Evolutionary conservation across 2,797 vertebrate species (phyloP), one percentile per base, ranked within the genome.

Genomic region (Danio kyathit): DNA sequence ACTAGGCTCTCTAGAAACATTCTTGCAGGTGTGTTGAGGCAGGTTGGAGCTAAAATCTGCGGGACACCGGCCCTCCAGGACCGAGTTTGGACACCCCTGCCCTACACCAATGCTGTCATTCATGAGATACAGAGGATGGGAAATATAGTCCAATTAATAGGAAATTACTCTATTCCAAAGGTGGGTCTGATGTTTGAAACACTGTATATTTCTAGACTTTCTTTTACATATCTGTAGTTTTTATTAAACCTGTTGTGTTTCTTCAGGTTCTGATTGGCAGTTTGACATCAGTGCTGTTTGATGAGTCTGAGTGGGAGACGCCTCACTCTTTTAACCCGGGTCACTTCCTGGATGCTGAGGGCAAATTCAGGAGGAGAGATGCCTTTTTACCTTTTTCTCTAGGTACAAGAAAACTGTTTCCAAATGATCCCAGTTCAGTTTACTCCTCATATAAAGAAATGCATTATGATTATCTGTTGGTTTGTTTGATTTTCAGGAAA

Each of bases 301-400:
- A 96, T 81, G 89, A 96, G 13, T 75, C 86, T 0, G 92, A 95
- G 71, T 97, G 96, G 96, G 92, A 88, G 74, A 95, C 92, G 0
- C 95, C 96, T 0, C 16, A 95, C 5, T 19, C 40, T 0, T 97
- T 96, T 84, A 96, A 95, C 71, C 96, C 96, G 0, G 89, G 82
- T 44, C 95, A 97, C 87, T 98, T 97, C 84, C 89, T 97, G 86
- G 93, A 96, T 85, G n/a, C n/a, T n/a, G n/a, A n/a, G n/a, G n/a
- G n/a, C n/a, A n/a, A n/a, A n/a, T n/a, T n/a, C n/a, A n/a, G n/a
- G n/a, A n/a, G n/a, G n/a, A n/a, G n/a, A n/a, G 86, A 97, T 0
- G 75, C 86, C 19, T 97, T 98, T 82, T 1, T 95, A 3, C 93
- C 96, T 0, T 97, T 97, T 87, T 96, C 96, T 76, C 0, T 88